These are phyloP conservation scores for Falco punctatus DNA, from an alignment of 2,113 vertebrate genomes.

Conservation along the genomic window DNA sequence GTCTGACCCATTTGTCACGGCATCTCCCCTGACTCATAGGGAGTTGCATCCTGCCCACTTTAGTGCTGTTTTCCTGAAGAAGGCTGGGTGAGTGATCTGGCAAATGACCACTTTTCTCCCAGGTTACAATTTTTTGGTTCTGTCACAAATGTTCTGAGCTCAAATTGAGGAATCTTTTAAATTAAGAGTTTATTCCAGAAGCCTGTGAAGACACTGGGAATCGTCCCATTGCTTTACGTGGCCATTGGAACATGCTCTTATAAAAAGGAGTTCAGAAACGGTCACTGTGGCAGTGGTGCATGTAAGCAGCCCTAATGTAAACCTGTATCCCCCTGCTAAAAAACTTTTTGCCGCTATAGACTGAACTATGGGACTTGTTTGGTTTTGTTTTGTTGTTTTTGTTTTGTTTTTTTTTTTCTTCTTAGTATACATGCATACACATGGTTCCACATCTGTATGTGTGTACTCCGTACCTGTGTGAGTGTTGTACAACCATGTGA, in stretches of 20 bases:
- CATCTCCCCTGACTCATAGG: not conserved
- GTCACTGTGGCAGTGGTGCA: slow-evolving; percentile 58
- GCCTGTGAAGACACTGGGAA: not conserved
- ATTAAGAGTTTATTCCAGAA: not conserved
- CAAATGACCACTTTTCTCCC: not conserved
- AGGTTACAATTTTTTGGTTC: slow-evolving; percentile 1
- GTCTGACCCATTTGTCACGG: not conserved
- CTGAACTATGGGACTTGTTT: slow-evolving; percentile 72
- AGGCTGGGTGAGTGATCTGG: not conserved
- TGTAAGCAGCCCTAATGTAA: slow-evolving; percentile 41
- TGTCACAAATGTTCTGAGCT: slow-evolving; percentile 40
- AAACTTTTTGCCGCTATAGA: slow-evolving; percentile 67
- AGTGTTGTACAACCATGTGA: slow-evolving; percentile 80
- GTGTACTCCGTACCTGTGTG: slow-evolving; percentile 75
- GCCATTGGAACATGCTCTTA: not conserved
- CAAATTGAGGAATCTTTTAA: slow-evolving; percentile 40
- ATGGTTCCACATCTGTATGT: slow-evolving; percentile 69
- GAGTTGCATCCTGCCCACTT: not conserved
- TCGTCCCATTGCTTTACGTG: not conserved
- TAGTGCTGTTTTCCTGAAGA: not conserved
- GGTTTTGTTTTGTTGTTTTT: not conserved
- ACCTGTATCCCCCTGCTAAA: slow-evolving; percentile 53
- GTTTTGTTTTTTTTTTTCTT: slow-evolving; percentile 44
- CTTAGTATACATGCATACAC: slow-evolving; percentile 70
- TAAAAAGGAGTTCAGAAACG: slow-evolving; percentile 39